These are phyloP conservation scores for Oryctolagus cuniculus DNA, from an alignment of 2,113 vertebrate species.

Conservation along the genomic window mOryCun1.1 NC_091440.1:53222001-53222500, in stretches of 20 bases:
- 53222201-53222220: background rate
- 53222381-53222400: slow-evolving; percentile 59
- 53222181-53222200: background rate
- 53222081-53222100: no score
- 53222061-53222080: no score
- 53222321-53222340: slow-evolving; percentile 57
- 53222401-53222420: slow-evolving; percentile 42
- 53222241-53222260: background rate
- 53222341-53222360: slow-evolving; percentile 55
- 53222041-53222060: no score
- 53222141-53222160: background rate
- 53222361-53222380: slow-evolving; percentile 66
- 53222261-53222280: background rate
- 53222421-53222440: slow-evolving; percentile 27
- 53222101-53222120: no score
- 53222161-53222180: slow-evolving; percentile 22
- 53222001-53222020: no score
- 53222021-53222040: no score
- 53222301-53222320: slow-evolving; percentile 37
- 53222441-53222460: background rate
- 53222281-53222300: slow-evolving; percentile 10
- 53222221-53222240: slow-evolving; percentile 22
- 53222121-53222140: background rate
- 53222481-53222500: background rate
- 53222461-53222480: background rate